Percentiles rank a stretch among this genome's conserved stretches.
These are phyloP conservation scores for Parnassius glacialis DNA, from an alignment of 2,888 invertebrate species.

Conservation along the genomic window DNA sequence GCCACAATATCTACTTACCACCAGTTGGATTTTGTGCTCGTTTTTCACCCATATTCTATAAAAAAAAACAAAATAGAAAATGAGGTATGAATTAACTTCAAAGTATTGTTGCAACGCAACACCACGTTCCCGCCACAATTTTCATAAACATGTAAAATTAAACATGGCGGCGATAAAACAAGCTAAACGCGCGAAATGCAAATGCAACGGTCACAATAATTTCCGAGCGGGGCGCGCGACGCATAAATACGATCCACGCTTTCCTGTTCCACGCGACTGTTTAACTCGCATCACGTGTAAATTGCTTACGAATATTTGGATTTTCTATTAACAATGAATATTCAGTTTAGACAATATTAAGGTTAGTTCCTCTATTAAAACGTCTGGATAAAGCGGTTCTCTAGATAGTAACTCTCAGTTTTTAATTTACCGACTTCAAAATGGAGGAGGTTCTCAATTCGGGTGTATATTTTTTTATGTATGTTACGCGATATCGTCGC, in stretches of 20 bases:
- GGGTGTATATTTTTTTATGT: too few species aligned
- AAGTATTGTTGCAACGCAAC: not conserved
- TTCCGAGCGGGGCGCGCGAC: conserved; percentile 37
- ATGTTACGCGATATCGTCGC: too few species aligned
- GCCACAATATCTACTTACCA: too few species aligned
- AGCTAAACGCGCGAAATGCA: conserved; percentile 40
- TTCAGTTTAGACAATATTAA: not conserved
- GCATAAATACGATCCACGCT: conserved; percentile 30
- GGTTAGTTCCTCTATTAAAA: not conserved
- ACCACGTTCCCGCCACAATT: conserved; percentile 23
- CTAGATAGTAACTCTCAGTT: too few species aligned
- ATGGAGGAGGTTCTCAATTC: too few species aligned
- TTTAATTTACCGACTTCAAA: too few species aligned
- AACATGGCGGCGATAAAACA: conserved; percentile 39
- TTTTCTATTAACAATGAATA: conserved; percentile 12
- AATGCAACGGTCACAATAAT: conserved; percentile 44
- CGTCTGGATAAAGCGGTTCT: not conserved
- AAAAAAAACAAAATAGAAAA: too few species aligned
- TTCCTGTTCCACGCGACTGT: conserved; percentile 1
- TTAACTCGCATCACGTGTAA: conserved; percentile 6
- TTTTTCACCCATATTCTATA: too few species aligned
- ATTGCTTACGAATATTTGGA: conserved; percentile 13
- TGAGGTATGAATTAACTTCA: not conserved
- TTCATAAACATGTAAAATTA: conserved; percentile 38
- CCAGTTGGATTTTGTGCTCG: too few species aligned